Evolutionary conservation across 2,888 invertebrate genomes (phyloP).

Genomic region (Elysia crispata): DNA sequence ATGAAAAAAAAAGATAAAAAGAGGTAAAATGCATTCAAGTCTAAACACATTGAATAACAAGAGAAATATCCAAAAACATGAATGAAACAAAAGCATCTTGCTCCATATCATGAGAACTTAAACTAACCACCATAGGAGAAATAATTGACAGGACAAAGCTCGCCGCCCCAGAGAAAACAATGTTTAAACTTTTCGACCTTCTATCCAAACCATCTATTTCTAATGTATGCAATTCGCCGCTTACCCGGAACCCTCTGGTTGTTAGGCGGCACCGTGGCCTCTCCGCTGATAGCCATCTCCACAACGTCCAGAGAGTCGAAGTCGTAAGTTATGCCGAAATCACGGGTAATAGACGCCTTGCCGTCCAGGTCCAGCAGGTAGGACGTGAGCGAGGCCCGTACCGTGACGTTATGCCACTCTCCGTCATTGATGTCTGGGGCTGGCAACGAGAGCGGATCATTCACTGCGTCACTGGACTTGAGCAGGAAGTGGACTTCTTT

Average conservation of each 20-base stretch:
- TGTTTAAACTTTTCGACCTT: no score
- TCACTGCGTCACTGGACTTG: conserved; percentile 41
- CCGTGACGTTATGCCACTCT: conserved; percentile 91
- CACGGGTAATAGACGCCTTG: conserved; percentile 81
- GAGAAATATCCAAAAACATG: no score
- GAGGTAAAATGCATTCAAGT: no score
- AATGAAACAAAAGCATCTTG: no score
- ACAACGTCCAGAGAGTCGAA: conserved; percentile 94
- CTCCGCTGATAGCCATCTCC: conserved; percentile 85
- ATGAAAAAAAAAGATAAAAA: no score
- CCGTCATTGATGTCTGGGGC: conserved; percentile 83
- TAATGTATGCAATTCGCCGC: background rate
- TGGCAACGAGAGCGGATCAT: conserved; percentile 45
- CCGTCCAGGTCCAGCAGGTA: conserved; percentile 84
- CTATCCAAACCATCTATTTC: no score
- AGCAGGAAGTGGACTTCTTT: conserved; percentile 57
- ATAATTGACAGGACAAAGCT: no score
- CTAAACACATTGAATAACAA: no score
- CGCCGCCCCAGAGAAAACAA: no score
- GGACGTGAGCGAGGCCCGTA: conserved; percentile 76
- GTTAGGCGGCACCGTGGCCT: conserved; percentile 51
- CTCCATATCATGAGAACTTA: no score
- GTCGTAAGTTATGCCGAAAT: conserved; percentile 84
- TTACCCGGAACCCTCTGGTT: conserved; percentile 55
- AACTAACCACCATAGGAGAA: no score